phyloP scores from a whole-genome alignment of 1,140 invertebrate species.

The Calliopsis andreniformis region DNA sequence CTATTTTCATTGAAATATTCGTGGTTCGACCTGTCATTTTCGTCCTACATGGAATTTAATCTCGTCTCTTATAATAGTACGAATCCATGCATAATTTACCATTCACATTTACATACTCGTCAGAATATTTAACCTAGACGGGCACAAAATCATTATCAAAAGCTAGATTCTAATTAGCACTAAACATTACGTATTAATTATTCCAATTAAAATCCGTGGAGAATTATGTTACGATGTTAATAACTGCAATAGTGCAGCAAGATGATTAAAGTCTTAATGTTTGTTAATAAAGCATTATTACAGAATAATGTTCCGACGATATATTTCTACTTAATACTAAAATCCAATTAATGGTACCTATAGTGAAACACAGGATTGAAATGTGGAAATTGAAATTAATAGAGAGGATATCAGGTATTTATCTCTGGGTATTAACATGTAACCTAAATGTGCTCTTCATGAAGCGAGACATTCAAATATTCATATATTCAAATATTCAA shows the following conservation, averaged over 20 bases:
- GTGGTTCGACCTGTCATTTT: neutral
- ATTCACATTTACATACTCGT: neutral
- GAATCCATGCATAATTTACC: neutral
- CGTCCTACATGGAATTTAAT: neutral
- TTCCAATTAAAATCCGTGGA: neutral
- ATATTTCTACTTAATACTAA: too few relatives aligned
- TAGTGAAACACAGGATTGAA: too few relatives aligned
- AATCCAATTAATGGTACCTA: too few relatives aligned
- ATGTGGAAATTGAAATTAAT: too few relatives aligned
- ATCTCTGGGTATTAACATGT: too few relatives aligned
- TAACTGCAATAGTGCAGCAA: neutral
- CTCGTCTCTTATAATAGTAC: neutral
- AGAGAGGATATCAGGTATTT: too few relatives aligned
- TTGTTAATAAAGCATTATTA: conserved; percentile 3
- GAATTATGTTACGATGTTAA: neutral
- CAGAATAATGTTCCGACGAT: neutral
- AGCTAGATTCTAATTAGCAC: neutral
- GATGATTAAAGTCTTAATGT: neutral
- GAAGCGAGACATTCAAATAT: too few relatives aligned
- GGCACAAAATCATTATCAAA: neutral
- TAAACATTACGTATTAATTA: neutral
- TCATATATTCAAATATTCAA: too few relatives aligned
- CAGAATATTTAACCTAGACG: neutral
- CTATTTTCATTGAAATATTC: too few relatives aligned
- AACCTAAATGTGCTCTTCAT: too few relatives aligned